Conservation (phyloP, 2,888 invertebrate genomes). For the Hypsopygia costalis region DNA sequence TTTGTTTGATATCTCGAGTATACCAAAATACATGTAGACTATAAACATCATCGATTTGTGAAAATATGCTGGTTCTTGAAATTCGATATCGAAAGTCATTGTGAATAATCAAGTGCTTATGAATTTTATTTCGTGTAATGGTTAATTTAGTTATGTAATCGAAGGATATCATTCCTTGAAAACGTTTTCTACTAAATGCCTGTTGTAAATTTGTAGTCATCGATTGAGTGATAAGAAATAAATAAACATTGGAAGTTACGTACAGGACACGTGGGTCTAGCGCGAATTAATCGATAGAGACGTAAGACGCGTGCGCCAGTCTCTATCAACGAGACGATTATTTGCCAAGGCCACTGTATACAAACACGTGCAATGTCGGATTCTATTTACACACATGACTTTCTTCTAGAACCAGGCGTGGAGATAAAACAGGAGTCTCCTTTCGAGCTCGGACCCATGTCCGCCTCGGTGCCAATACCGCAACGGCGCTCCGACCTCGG, state of each 20-base stretch:
- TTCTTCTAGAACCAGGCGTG: constrained; percentile 82
- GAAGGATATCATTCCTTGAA: constrained; percentile 29
- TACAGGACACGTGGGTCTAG: constrained; percentile 66
- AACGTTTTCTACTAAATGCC: constrained; percentile 13
- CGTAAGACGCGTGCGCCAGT: constrained; percentile 73
- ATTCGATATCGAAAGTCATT: constrained; percentile 70
- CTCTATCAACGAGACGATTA: constrained; percentile 73
- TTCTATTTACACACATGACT: constrained; percentile 82
- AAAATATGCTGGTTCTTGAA: constrained; percentile 31
- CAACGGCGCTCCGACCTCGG: constrained; percentile 67
- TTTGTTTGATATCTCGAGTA: too few relatives aligned
- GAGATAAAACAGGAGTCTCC: constrained; percentile 83
- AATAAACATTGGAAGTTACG: constrained; percentile 48
- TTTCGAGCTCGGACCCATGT: constrained; percentile 64
- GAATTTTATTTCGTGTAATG: constrained; percentile 49
- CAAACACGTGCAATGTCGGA: constrained; percentile 83
- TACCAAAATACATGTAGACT: background rate
- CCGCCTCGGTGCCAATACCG: constrained; percentile 85
- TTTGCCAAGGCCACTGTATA: constrained; percentile 71
- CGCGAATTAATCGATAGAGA: constrained; percentile 70
- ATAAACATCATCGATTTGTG: constrained; percentile 7
- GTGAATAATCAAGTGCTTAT: constrained; percentile 62
- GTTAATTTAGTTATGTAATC: constrained; percentile 67
- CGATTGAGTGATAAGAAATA: constrained; percentile 31
- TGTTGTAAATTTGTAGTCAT: constrained; percentile 21